phyloP scores from a whole-genome alignment of 2,888 invertebrate genomes.

The Orthosia gothica region DNA sequence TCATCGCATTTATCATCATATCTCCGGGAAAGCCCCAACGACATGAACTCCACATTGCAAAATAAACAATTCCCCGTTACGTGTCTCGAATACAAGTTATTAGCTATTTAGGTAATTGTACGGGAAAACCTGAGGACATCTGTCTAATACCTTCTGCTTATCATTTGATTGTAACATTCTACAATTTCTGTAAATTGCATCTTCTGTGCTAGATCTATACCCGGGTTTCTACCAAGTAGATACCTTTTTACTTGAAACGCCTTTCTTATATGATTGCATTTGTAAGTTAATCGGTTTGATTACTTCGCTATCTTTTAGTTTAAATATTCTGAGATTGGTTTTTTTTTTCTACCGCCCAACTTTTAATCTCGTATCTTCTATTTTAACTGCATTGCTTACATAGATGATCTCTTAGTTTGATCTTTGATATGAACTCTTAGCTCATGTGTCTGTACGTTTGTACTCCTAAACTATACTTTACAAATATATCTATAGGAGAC shows the following conservation, averaged over 20 bases:
- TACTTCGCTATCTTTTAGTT: neutral
- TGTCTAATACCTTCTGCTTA: slow-evolving; percentile 32
- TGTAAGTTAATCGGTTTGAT: neutral
- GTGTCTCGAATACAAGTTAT: slow-evolving; percentile 53
- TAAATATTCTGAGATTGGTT: neutral
- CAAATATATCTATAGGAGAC: slow-evolving; percentile 3
- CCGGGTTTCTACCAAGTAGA: slow-evolving; percentile 27
- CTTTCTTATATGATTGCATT: neutral
- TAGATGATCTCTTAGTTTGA: slow-evolving; percentile 8
- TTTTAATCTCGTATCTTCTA: neutral
- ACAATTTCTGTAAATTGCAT: slow-evolving; percentile 20
- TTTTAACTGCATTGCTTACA: neutral
- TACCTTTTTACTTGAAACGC: neutral
- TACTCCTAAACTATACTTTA: neutral
- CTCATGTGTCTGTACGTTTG: neutral
- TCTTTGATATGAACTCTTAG: neutral
- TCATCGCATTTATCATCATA: slow-evolving; percentile 43
- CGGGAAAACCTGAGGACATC: slow-evolving; percentile 42
- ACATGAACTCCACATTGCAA: slow-evolving; percentile 35
- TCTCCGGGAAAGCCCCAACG: slow-evolving; percentile 50
- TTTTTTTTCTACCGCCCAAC: neutral
- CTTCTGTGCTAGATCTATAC: slow-evolving; percentile 7
- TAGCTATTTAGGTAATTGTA: slow-evolving; percentile 52
- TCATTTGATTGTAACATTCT: slow-evolving; percentile 31
- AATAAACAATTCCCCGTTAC: slow-evolving; percentile 46